Evolutionary conservation across 2,797 vertebrate species (phyloP), one percentile per base, ranked within the genome.

Genomic region (Trachurus trachurus): DNA sequence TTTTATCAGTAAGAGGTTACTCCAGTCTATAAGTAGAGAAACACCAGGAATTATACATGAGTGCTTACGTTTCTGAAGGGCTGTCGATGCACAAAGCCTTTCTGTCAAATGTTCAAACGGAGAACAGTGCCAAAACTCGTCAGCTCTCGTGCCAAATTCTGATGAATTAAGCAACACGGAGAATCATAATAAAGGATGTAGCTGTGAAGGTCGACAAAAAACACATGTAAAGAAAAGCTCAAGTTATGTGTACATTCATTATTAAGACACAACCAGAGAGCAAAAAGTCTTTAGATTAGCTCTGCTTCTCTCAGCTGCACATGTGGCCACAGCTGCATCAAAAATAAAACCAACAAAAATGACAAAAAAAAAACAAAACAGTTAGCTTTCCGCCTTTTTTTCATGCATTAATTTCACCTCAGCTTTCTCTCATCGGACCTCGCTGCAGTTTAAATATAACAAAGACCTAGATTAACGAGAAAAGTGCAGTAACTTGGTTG

Each of bases 71-170:
- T 79, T 76, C 44, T 85, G 76, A 92, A 91, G 86, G 87, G 86
- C 81, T 89, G 84, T 78, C 44, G 60, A 61, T 65, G 67, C 80
- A 83, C 72, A 73, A 74, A 76, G 86, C 71, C 80, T 86, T 84
- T 88, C 86, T 76, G 78, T 64, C 71, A 84, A 84, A 81, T 74
- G 78, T 85, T 31, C 82, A 40, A 85, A 83, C 76, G 45, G 73
- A 74, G 77, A 90, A 54, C 53, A 44, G 88, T 90, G 87, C 86
- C 88, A 92, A 90, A 90, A 74, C 64, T 54, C 66, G 67, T 69
- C 61, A 78, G 86, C 76, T 87, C 71, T 88, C 57, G 72, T 79
- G 83, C 89, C 88, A 94, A 91, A 67, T 84, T 78, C 47, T 78
- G 21, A 82, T 53, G 57, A 83, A 69, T 69, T 76, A 84, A 78